phyloP scores from a whole-genome alignment of 2,113 vertebrate genomes.

The Ictalurus punctatus region DNA sequence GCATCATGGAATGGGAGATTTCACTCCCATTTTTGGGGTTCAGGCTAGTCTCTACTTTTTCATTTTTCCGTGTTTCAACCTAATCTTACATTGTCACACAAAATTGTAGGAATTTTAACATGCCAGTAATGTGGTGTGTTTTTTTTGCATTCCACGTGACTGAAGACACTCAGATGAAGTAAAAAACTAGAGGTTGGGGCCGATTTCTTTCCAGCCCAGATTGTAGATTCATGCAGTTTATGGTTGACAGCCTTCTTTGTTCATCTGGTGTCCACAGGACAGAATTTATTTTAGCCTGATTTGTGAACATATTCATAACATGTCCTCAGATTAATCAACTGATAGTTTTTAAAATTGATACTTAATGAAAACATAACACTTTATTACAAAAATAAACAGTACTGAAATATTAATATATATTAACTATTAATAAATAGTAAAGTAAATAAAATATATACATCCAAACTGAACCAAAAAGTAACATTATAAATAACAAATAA shows the following conservation, averaged over 20 bases:
- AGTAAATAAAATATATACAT: too few species aligned
- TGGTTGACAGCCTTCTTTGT: neutral
- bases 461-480: too few species aligned
- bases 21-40: conserved; percentile 34
- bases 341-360: too few species aligned
- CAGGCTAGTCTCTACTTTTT: conserved; percentile 2
- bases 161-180: neutral
- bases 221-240: neutral
- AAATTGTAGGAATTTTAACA: neutral
- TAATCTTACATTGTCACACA: too few species aligned
- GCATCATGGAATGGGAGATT: conserved; percentile 45
- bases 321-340: neutral
- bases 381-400: too few species aligned
- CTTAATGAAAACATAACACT: too few species aligned
- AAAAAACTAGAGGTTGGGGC: neutral
- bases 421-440: too few species aligned
- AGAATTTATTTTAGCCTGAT: neutral
- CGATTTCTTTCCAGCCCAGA: neutral
- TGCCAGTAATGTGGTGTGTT: neutral
- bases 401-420: too few species aligned
- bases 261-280: neutral
- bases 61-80: neutral
- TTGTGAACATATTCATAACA: neutral
- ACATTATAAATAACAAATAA: too few species aligned
- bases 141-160: neutral